Evolutionary conservation across 2,797 vertebrate species (phyloP).

Genomic region (Pterois miles): DNA sequence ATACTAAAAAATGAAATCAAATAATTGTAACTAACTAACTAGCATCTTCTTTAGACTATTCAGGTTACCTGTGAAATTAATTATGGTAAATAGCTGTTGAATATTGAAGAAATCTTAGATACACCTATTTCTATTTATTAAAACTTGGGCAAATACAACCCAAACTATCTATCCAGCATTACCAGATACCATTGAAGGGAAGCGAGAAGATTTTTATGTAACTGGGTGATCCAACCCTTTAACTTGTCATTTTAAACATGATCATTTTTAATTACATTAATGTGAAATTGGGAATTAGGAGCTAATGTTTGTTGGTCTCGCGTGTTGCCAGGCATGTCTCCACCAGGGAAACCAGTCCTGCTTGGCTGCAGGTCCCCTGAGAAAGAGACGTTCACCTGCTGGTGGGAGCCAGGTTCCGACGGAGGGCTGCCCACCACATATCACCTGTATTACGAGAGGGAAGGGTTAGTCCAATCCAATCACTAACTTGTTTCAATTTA

Average conservation of each 20-base stretch:
- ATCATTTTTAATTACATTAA: not conserved
- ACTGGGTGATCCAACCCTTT: not conserved
- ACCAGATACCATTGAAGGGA: not conserved
- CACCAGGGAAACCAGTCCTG: conserved; percentile 86
- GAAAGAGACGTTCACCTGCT: conserved; percentile 94
- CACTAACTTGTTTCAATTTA: not conserved
- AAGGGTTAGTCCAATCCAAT: conserved; percentile 78
- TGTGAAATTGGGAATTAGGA: not conserved
- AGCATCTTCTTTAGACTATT: not conserved
- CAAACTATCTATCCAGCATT: not conserved
- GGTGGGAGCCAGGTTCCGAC: conserved; percentile 89
- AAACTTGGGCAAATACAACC: not conserved
- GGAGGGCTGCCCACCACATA: conserved; percentile 88
- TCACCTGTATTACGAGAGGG: conserved; percentile 86
- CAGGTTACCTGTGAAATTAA: not conserved
- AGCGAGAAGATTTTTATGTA: too few relatives aligned
- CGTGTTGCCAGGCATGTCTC: conserved; percentile 68
- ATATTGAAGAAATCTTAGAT: not conserved
- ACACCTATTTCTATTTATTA: not conserved
- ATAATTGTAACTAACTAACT: not conserved
- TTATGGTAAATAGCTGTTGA: not conserved
- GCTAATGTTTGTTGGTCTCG: conserved; percentile 33
- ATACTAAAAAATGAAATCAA: not conserved
- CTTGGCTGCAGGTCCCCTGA: conserved; percentile 88
- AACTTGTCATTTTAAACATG: not conserved